Evolutionary conservation across 2,888 invertebrate species (phyloP), one percentile per base, ranked within the genome.

Genomic region (Drosophila peninsularis): DNA sequence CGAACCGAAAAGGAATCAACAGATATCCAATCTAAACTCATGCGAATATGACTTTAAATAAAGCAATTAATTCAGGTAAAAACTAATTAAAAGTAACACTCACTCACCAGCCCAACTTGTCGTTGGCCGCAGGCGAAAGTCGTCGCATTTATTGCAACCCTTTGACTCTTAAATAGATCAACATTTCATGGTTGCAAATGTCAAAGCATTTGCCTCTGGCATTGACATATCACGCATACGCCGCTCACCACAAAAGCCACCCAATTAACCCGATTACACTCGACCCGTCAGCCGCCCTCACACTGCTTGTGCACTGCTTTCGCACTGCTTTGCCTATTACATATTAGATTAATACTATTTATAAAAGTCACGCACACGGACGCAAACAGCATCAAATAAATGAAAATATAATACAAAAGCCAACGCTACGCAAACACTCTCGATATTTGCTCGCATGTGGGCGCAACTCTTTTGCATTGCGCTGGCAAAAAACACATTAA

Each of bases 191-290:
- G 13, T 11, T 39, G 10, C 27, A 10, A 14, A 24, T 49, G 52
- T 65, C 44, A 70, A 75, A 70, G 65, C 63, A 9, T 32, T 65
- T 32, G 7, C 34, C 63, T 44, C 14, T 53, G 65, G 62, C 74
- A 54, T 50, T 81, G 69, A 55, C 57, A 52, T 32, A 78, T 76
- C 56, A 81, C 70, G 71, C 65, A 81, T 78, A 82, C 76, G 73
- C 76, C 52, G 45, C 42, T 50, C 64, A 17, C 34, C 57, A 32
- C 57, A 47, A 21, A 9, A 13, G 17, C 30, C 50, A 14, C 17
- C 17, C 34, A 53, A 39, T 39, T 21, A 62, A 37, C 27, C 45
- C 27, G n/a, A n/a, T 45, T n/a, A 10, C n/a, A n/a, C n/a, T n/a
- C n/a, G n/a, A n/a, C n/a, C n/a, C 6, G 0, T 7, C 37, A 2